Conservation (phyloP, 2,797 vertebrate genomes). For the Sarcoramphus papa region DNA sequence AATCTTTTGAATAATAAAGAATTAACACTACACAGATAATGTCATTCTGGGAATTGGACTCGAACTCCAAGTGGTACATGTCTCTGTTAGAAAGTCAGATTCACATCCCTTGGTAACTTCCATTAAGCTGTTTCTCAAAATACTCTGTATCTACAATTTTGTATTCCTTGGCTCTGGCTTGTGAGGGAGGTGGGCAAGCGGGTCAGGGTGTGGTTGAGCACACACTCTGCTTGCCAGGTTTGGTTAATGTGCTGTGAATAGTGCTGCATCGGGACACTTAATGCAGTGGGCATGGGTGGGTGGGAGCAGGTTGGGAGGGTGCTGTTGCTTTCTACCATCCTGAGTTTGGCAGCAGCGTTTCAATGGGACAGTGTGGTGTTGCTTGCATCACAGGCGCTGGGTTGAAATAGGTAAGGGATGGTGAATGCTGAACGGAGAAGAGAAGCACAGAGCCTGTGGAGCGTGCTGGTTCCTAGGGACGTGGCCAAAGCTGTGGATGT, state of each 20-base stretch:
- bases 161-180: not conserved
- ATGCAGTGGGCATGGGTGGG: rapidly evolving
- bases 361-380: not conserved
- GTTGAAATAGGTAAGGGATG: not conserved
- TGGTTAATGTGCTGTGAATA: not conserved
- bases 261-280: not conserved
- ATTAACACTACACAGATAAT: slow-evolving; percentile 69
- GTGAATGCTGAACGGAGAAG: not conserved
- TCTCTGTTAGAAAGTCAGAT: slow-evolving; percentile 41
- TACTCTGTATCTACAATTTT: not conserved
- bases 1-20: slow-evolving; percentile 73
- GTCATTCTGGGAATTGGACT: slow-evolving; percentile 62
- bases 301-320: not conserved
- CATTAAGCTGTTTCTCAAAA: slow-evolving; percentile 40
- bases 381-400: not conserved
- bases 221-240: not conserved
- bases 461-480: not conserved
- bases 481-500: not conserved
- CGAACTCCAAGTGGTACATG: slow-evolving; percentile 38
- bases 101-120: slow-evolving; percentile 34
- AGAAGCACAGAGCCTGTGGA: not conserved
- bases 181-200: not conserved
- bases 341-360: not conserved
- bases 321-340: not conserved
- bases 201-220: not conserved